Percentiles rank a stretch among this genome's conserved stretches.
phyloP scores from a whole-genome alignment of 1,140 invertebrate genomes.

The Achroia grisella region DNA sequence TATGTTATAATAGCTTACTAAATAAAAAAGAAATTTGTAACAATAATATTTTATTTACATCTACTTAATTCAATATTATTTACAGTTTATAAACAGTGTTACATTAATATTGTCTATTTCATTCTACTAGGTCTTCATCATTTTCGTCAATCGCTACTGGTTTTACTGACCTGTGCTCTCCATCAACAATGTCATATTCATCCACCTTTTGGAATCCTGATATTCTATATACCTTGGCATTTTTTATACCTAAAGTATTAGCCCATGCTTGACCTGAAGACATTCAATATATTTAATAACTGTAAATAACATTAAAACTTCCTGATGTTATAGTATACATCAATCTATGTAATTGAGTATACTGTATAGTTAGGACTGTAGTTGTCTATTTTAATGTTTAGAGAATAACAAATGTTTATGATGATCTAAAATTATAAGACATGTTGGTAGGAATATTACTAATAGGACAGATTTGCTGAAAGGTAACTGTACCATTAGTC shows the following conservation, averaged over 20 bases:
- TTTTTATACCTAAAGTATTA: slow-evolving; percentile 69
- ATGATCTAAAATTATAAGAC: too few relatives aligned
- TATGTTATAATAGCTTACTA: too few relatives aligned
- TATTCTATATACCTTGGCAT: slow-evolving; percentile 72
- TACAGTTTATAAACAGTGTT: background rate
- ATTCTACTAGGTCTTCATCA: background rate
- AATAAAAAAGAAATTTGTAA: too few relatives aligned
- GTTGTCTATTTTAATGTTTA: too few relatives aligned
- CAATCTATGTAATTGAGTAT: too few relatives aligned
- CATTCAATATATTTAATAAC: slow-evolving; percentile 2
- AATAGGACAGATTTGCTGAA: too few relatives aligned
- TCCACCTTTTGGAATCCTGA: slow-evolving; percentile 64
- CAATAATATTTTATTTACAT: background rate
- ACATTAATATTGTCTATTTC: too few relatives aligned
- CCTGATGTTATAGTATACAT: too few relatives aligned
- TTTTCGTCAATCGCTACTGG: background rate
- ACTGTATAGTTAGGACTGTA: too few relatives aligned
- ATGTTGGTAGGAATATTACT: too few relatives aligned
- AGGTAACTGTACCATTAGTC: too few relatives aligned
- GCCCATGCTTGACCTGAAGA: slow-evolving; percentile 68
- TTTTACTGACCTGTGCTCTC: slow-evolving; percentile 26
- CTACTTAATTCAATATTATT: background rate
- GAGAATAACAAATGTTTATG: too few relatives aligned
- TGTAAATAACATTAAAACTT: background rate
- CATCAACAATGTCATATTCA: slow-evolving; percentile 63